Evolutionary conservation across 2,888 invertebrate species (phyloP).

Genomic region (Aphidius colemani): DNA sequence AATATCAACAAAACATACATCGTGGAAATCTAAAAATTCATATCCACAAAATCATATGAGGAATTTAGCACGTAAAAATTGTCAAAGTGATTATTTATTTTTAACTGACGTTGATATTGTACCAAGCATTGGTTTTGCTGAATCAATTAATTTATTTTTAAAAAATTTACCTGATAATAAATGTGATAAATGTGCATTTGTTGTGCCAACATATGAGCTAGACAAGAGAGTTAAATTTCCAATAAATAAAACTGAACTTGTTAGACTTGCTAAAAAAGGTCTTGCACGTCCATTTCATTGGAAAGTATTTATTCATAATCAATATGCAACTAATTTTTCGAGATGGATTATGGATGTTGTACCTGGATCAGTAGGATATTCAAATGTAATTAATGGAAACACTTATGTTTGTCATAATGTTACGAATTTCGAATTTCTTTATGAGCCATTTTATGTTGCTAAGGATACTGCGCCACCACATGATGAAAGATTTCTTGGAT

Average conservation of each 20-base stretch:
- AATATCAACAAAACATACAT: slow-evolving; percentile 67
- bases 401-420: slow-evolving; percentile 84
- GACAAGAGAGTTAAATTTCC: slow-evolving; percentile 81
- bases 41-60: slow-evolving; percentile 91
- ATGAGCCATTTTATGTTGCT: slow-evolving; percentile 91
- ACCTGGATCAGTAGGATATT: slow-evolving; percentile 62
- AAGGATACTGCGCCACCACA: slow-evolving; percentile 81
- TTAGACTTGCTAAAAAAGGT: slow-evolving; percentile 77
- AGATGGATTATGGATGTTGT: slow-evolving; percentile 60
- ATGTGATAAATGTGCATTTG: slow-evolving; percentile 78
- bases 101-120: slow-evolving; percentile 88
- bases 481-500: slow-evolving; percentile 88
- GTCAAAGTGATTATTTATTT: slow-evolving; percentile 80
- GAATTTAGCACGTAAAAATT: slow-evolving; percentile 84
- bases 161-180: slow-evolving; percentile 63
- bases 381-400: slow-evolving; percentile 65
- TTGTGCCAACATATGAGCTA: slow-evolving; percentile 88
- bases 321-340: slow-evolving; percentile 88
- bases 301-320: slow-evolving; percentile 90
- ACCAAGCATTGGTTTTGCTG: slow-evolving; percentile 76
- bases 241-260: slow-evolving; percentile 76
- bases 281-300: slow-evolving; percentile 88
- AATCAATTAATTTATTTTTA: slow-evolving; percentile 73
- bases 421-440: slow-evolving; percentile 77
- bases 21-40: slow-evolving; percentile 76